A percentile compares a stretch with the other conserved stretches of the same genome.
phyloP scores from a whole-genome alignment of 2,888 invertebrate genomes.

The Chirona hameri region DNA sequence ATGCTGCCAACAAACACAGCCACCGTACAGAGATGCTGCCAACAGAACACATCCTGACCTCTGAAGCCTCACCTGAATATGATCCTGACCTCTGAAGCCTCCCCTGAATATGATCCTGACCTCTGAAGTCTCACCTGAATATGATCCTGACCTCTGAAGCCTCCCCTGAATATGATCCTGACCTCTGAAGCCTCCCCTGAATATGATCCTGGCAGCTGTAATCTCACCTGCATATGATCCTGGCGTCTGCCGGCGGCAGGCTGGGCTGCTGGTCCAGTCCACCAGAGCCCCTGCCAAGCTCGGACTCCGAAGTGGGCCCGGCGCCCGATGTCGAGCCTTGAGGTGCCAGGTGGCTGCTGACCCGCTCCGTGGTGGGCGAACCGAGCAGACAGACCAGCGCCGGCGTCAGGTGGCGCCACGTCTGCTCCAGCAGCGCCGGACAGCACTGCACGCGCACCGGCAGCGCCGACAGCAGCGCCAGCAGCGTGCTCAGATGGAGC shows the following conservation, averaged over 20 bases:
- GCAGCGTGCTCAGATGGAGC: conserved; percentile 1
- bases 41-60: too few relatives aligned
- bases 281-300: conserved; percentile 25
- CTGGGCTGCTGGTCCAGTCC: background rate
- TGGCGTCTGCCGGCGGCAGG: conserved; percentile 63
- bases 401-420: conserved; percentile 89
- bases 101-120: too few relatives aligned
- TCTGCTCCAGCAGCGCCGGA: conserved; percentile 58
- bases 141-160: too few relatives aligned
- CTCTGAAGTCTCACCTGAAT: too few relatives aligned
- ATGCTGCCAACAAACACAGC: too few relatives aligned
- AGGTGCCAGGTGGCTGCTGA: conserved; percentile 55
- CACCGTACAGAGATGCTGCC: too few relatives aligned
- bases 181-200: too few relatives aligned
- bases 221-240: conserved; percentile 80
- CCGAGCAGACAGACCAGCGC: conserved; percentile 82
- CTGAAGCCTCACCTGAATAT: too few relatives aligned
- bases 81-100: too few relatives aligned
- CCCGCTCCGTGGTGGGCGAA: conserved; percentile 78
- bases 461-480: conserved; percentile 13
- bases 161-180: too few relatives aligned
- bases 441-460: conserved; percentile 59
- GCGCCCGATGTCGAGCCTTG: too few relatives aligned
- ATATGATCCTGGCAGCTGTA: too few relatives aligned
- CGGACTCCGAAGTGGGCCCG: conserved; percentile 22